These are phyloP conservation scores for Phenganax subtilis DNA, from an alignment of 92 coral and sea anemone species.

Conservation along the genomic window DNA sequence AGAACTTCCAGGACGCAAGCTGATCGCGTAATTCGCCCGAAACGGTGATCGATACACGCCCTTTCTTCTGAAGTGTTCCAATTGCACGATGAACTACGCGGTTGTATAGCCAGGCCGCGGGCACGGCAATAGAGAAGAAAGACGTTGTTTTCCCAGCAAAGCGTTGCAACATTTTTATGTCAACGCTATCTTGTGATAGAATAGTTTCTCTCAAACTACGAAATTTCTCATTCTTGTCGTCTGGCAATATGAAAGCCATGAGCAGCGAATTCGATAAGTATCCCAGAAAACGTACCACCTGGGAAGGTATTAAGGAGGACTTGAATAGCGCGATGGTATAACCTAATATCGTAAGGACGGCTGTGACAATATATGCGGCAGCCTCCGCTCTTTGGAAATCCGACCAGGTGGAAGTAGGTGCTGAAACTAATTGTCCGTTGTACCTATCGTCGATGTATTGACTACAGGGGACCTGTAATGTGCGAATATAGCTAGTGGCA, in stretches of 20 bases:
- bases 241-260: conserved; percentile 46
- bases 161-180: background rate
- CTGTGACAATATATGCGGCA: conserved; percentile 49
- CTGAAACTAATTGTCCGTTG: background rate
- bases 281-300: conserved; percentile 55
- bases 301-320: conserved; percentile 45
- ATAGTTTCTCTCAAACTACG: conserved; percentile 43
- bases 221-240: background rate
- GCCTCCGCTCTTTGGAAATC: conserved; percentile 48
- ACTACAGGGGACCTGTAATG: conserved; percentile 45
- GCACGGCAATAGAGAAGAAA: conserved; percentile 30
- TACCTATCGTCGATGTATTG: conserved; percentile 16
- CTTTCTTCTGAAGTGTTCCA: conserved; percentile 26
- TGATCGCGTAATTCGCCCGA: conserved; percentile 42
- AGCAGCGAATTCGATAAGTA: conserved; percentile 47
- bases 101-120: background rate
- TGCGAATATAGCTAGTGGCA: conserved; percentile 48
- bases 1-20: conserved; percentile 49
- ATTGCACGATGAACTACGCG: conserved; percentile 48
- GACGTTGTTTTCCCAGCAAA: background rate
- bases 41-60: conserved; percentile 13
- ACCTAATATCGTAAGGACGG: conserved; percentile 54
- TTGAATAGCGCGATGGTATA: conserved; percentile 56
- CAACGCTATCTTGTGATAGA: conserved; percentile 15
- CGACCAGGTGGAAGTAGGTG: background rate